phyloP scores from a whole-genome alignment of 2,797 vertebrate species.

The Sebastes alutus region DNA sequence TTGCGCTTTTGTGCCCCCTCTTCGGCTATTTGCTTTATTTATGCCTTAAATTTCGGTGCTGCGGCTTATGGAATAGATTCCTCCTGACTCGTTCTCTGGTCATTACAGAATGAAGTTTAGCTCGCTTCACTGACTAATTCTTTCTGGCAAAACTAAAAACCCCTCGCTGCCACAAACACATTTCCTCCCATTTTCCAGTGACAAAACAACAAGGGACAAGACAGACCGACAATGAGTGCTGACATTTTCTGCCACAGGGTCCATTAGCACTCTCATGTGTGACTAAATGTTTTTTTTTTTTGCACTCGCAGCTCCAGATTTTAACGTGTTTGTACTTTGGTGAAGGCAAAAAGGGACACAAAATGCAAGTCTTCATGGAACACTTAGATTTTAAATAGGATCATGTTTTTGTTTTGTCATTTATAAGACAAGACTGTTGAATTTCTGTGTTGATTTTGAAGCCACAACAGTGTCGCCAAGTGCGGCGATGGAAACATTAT shows the following conservation, averaged over 20 bases:
- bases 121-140: slow-evolving; percentile 62
- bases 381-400: not conserved
- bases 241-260: slow-evolving; percentile 66
- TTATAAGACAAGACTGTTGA: not conserved
- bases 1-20: slow-evolving; percentile 29
- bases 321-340: slow-evolving; percentile 14
- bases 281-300: slow-evolving; percentile 57
- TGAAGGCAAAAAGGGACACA: slow-evolving; percentile 3
- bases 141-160: slow-evolving; percentile 54
- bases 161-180: slow-evolving; percentile 56
- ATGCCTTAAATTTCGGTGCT: slow-evolving; percentile 48
- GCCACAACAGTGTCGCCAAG: not conserved
- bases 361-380: not conserved
- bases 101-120: slow-evolving; percentile 52
- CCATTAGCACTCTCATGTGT: slow-evolving; percentile 71
- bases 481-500: not conserved
- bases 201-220: slow-evolving; percentile 59
- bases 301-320: slow-evolving; percentile 25
- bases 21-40: slow-evolving; percentile 55
- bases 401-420: not conserved
- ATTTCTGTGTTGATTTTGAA: not conserved
- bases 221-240: slow-evolving; percentile 55
- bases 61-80: slow-evolving; percentile 52
- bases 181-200: slow-evolving; percentile 44
- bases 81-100: slow-evolving; percentile 38